These are phyloP conservation scores for silkworm (Bombyx mori) DNA, from an alignment of 1,140 invertebrate species.

Conservation along the genomic window ASM3026992v2 NC_085115.1:5006001-5006500, in stretches of 20 bases:
- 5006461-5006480: conserved; percentile 49
- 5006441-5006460: conserved; percentile 62
- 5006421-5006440: conserved; percentile 38
- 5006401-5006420: conserved; percentile 21
- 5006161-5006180: too few relatives aligned
- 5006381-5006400: conserved; percentile 3
- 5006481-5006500: conserved; percentile 55
- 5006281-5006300: too few relatives aligned
- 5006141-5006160: too few relatives aligned
- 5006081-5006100: background rate
- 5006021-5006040: conserved; percentile 5
- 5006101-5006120: too few relatives aligned
- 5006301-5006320: too few relatives aligned
- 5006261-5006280: too few relatives aligned
- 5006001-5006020: conserved; percentile 5
- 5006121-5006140: too few relatives aligned
- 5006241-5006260: too few relatives aligned
- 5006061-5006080: background rate
- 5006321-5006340: too few relatives aligned
- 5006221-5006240: too few relatives aligned
- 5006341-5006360: background rate
- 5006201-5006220: too few relatives aligned
- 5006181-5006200: too few relatives aligned
- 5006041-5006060: background rate
- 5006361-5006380: conserved; percentile 1